These are phyloP conservation scores for Rotaria macrura DNA, from an alignment of 2,888 invertebrate species.

Conservation along the genomic window DNA sequence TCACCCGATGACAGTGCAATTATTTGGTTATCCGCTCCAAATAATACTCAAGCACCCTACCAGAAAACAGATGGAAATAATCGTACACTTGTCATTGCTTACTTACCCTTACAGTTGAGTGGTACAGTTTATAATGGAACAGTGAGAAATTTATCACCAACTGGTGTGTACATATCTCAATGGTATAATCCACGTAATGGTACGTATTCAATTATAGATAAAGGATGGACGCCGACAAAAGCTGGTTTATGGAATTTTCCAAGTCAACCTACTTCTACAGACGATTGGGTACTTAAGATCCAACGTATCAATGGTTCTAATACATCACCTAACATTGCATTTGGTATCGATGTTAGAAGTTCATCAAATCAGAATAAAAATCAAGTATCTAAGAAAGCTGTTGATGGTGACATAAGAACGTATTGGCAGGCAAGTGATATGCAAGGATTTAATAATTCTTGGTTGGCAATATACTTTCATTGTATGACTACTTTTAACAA, in stretches of 20 bases:
- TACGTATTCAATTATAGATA: neutral
- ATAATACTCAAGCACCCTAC: neutral
- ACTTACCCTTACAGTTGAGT: neutral
- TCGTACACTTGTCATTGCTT: neutral
- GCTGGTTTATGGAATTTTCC: neutral
- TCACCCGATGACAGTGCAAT: neutral
- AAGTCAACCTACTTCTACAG: neutral
- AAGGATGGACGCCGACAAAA: neutral
- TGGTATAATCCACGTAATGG: constrained; percentile 1
- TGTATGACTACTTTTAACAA: too few relatives aligned
- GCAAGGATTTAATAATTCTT: too few relatives aligned
- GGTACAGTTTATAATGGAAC: neutral
- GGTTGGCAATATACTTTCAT: too few relatives aligned
- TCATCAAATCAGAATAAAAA: neutral
- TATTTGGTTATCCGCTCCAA: neutral
- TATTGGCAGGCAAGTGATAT: too few relatives aligned
- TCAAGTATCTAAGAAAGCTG: too few relatives aligned
- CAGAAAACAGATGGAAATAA: neutral
- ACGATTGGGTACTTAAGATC: neutral
- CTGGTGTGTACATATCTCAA: neutral
- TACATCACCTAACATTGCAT: neutral
- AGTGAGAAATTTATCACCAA: neutral
- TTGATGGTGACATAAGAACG: too few relatives aligned
- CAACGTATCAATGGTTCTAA: neutral
- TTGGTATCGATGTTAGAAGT: neutral